phyloP scores from a whole-genome alignment of 1,140 invertebrate species.

The Pachypsylla venusta region DNA sequence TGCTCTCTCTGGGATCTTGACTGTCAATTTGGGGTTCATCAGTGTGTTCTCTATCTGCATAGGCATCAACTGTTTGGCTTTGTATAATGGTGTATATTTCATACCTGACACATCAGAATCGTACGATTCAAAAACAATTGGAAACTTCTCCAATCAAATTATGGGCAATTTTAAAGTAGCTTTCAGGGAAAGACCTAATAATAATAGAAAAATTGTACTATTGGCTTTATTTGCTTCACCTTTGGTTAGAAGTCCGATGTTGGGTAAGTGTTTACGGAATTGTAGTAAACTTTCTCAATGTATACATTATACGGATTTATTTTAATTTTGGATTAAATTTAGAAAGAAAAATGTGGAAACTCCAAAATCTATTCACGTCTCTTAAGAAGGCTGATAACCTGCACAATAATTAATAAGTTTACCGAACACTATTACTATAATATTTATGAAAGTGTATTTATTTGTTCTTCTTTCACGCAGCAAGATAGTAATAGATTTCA shows the following conservation, averaged over 20 bases:
- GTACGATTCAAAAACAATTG: not conserved
- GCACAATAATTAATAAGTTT: too few species aligned
- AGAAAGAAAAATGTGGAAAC: too few species aligned
- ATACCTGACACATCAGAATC: not conserved
- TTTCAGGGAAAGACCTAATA: not conserved
- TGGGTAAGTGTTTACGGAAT: not conserved
- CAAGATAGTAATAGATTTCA: too few species aligned
- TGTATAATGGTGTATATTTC: not conserved
- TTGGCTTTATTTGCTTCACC: not conserved
- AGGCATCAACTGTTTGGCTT: not conserved
- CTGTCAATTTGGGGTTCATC: slow-evolving; percentile 13
- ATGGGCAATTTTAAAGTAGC: not conserved
- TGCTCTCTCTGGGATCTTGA: slow-evolving; percentile 12
- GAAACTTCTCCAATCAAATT: not conserved
- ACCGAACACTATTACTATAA: too few species aligned
- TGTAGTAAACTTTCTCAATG: too few species aligned
- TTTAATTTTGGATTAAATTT: too few species aligned
- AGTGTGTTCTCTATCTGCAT: slow-evolving; percentile 14
- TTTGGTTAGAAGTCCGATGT: not conserved
- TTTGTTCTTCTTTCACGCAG: too few species aligned
- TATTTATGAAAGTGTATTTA: too few species aligned
- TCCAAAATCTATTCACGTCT: too few species aligned
- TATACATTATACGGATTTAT: too few species aligned
- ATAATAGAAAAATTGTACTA: not conserved
- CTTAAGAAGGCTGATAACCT: too few species aligned